These are phyloP conservation scores for Acrocephalus kingi DNA, from an alignment of 2,113 vertebrate species.

Conservation along the genomic window DNA sequence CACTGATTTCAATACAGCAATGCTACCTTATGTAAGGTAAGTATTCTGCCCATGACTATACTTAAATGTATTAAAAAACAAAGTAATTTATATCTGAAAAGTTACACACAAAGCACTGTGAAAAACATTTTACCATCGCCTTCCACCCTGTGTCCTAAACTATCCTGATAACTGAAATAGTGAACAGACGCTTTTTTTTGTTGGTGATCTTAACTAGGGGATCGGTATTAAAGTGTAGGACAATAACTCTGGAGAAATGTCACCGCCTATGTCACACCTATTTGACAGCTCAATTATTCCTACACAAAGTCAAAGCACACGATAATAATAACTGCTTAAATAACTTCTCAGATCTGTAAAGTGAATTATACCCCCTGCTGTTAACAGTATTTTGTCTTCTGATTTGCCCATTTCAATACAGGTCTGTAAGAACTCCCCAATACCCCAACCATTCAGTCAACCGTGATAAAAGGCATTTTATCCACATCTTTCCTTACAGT, in stretches of 20 bases:
- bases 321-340: neutral
- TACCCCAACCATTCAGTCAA: neutral
- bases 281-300: constrained; percentile 17
- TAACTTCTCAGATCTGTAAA: neutral
- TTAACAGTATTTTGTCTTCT: neutral
- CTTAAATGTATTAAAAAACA: constrained; percentile 14
- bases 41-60: neutral
- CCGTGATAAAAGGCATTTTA: constrained; percentile 11
- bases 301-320: neutral
- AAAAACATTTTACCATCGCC: neutral
- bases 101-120: constrained; percentile 4
- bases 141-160: constrained; percentile 13
- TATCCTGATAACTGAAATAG: neutral
- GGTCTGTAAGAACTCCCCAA: neutral
- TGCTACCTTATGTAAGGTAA: neutral
- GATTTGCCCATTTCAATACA: neutral
- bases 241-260: neutral
- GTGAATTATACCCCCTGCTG: constrained; percentile 12
- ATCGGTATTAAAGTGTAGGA: neutral
- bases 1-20: neutral
- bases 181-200: neutral
- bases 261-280: neutral
- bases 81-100: constrained; percentile 53
- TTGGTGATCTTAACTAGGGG: neutral
- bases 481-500: neutral